Evolutionary conservation across 2,113 vertebrate genomes (phyloP).

Genomic region (Tyrannus savana): DNA sequence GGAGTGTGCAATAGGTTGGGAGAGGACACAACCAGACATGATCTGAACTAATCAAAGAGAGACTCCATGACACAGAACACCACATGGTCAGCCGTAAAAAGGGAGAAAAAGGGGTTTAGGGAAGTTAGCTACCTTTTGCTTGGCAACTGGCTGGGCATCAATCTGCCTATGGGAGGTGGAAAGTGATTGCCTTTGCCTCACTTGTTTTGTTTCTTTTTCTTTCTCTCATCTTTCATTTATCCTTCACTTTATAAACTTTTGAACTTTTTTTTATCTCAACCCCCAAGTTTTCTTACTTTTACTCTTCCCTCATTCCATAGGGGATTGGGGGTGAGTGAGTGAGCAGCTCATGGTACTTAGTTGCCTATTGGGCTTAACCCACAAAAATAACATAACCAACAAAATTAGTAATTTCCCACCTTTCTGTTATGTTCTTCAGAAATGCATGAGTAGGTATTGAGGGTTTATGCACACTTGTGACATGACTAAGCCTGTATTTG

Average conservation of each 20-base stretch:
- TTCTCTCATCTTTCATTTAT: background rate
- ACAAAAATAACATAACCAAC: background rate
- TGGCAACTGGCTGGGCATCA: background rate
- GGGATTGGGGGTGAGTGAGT: fast-evolving
- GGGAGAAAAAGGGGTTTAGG: background rate
- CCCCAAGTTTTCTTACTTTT: background rate
- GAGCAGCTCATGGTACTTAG: background rate
- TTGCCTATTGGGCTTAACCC: background rate
- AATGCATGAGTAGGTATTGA: background rate
- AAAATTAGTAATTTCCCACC: background rate
- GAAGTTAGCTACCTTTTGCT: background rate
- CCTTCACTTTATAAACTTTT: background rate
- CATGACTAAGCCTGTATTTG: background rate
- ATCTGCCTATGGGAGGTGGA: background rate
- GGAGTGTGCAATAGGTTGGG: background rate
- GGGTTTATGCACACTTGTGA: background rate
- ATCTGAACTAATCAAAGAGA: background rate
- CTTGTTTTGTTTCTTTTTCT: background rate
- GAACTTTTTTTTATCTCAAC: background rate
- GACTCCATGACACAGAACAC: background rate
- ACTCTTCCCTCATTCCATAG: background rate
- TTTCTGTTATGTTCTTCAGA: background rate
- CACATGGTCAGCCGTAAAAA: background rate
- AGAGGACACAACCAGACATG: background rate
- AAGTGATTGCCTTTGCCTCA: background rate